Evolutionary conservation across 2,797 vertebrate species (phyloP), one percentile per base, ranked within the genome.

Genomic region (Notolepis coatsorum): DNA sequence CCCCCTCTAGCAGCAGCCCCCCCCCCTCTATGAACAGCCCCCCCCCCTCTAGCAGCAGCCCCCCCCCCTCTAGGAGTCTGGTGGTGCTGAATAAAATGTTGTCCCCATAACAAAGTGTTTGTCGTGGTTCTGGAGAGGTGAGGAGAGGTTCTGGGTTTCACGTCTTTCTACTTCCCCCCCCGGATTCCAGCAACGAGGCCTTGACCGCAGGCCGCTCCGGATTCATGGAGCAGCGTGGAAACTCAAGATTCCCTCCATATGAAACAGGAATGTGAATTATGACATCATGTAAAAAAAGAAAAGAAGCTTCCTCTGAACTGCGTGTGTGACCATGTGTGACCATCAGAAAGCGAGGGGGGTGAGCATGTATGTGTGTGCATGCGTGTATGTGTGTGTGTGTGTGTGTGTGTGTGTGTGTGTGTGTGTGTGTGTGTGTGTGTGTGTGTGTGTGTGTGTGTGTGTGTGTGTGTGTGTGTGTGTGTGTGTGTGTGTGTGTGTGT

Each of bases 111-210:
- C 33, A 28, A 27, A 30, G 47, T 49, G 28, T 5, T 10, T 37
- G 27, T 18, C 25, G 35, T 65, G 30, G 62, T 24, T 66, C 61
- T 37, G 41, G 35, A 65, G 18, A 30, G n/a, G 23, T 27, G 3
- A 10, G 15, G n/a, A 9, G 28, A 33, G 31, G 9, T 20, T 10
- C 24, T 18, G n/a, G 47, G 39, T 69, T 68, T 57, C 15, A 71
- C 52, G 50, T 68, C 52, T 51, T 53, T 54, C 41, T 67, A 70
- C 84, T 80, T n/a, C n/a, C n/a, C n/a, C n/a, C n/a, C n/a, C 54
- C 71, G 58, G 77, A 63, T 57, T 71, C 73, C 28, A 38, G 43
- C 35, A 67, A 65, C 51, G 65, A 79, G 49, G 55, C 71, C 72
- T 73, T 65, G 66, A 66, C 67, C 69, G 15, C 62, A 60, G 33